Percentiles rank a stretch among this genome's conserved stretches.
Conservation (phyloP, 1,140 invertebrate genomes). For the Nylanderia fulva region DNA sequence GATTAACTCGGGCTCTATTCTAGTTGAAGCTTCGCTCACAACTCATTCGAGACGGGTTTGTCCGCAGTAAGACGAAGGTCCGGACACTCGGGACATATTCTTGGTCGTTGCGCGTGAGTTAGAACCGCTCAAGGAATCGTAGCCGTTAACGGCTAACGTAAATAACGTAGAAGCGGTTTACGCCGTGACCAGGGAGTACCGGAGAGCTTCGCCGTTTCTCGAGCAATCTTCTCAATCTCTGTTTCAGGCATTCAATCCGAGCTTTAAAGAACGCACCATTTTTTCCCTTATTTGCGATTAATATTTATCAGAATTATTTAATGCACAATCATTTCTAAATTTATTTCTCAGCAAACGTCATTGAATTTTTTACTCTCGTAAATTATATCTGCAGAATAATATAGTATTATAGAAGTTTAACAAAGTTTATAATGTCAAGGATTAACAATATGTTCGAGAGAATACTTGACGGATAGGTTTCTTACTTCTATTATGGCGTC, state of each 20-base stretch:
- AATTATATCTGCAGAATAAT: too few species aligned
- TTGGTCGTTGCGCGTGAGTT: constrained; percentile 81
- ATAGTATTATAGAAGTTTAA: neutral
- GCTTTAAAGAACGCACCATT: neutral
- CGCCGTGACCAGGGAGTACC: constrained; percentile 17
- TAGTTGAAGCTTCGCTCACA: constrained; percentile 59
- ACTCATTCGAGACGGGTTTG: constrained; percentile 75
- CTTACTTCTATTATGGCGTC: neutral
- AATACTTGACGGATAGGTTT: constrained; percentile 4
- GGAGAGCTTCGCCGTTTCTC: neutral
- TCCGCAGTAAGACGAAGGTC: constrained; percentile 81
- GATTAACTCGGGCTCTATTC: constrained; percentile 55
- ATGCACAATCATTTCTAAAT: neutral
- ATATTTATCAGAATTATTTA: neutral
- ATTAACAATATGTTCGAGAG: neutral
- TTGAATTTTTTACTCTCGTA: too few species aligned
- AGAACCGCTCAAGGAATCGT: constrained; percentile 76
- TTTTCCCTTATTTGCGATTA: neutral
- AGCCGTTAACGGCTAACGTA: constrained; percentile 74
- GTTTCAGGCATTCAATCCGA: neutral
- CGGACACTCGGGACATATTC: constrained; percentile 82
- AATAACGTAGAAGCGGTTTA: constrained; percentile 79
- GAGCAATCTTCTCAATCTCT: neutral
- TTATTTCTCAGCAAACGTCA: neutral
- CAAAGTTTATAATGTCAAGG: neutral